Conservation (phyloP, 37 sponge, comb jelly and placozoan genomes). For the Mnemiopsis leidyi region DNA sequence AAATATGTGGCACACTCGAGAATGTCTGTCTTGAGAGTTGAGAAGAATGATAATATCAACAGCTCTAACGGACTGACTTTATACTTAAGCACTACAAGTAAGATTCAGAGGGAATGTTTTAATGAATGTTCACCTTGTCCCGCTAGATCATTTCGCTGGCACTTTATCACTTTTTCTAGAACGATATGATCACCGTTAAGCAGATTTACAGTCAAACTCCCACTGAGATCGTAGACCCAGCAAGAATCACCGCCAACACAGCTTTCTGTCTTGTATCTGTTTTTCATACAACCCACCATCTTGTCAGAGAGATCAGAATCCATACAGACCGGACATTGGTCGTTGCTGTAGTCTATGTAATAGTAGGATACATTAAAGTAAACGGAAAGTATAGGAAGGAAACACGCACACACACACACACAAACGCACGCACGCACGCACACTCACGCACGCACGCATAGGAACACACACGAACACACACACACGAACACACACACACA, state of each 20-base stretch:
- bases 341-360: background rate
- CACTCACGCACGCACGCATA: too few relatives aligned
- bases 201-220: background rate
- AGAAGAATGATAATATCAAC: too few relatives aligned
- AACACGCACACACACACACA: too few relatives aligned
- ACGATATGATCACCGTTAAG: background rate
- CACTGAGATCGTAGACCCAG: background rate
- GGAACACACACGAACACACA: too few relatives aligned
- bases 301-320: background rate
- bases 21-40: too few relatives aligned
- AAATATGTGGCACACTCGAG: too few relatives aligned
- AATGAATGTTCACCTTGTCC: background rate
- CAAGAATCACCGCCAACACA: background rate
- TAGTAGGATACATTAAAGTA: too few relatives aligned
- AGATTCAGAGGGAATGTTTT: background rate
- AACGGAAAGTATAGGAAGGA: too few relatives aligned
- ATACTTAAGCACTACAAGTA: background rate
- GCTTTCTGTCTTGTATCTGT: background rate
- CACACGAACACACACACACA: too few relatives aligned
- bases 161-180: background rate
- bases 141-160: background rate
- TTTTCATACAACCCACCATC: background rate
- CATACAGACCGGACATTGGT: background rate
- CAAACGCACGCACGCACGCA: too few relatives aligned
- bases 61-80: background rate